These are phyloP conservation scores for Priocnemis perturbator DNA, from an alignment of 2,888 invertebrate genomes.

Conservation along the genomic window DNA sequence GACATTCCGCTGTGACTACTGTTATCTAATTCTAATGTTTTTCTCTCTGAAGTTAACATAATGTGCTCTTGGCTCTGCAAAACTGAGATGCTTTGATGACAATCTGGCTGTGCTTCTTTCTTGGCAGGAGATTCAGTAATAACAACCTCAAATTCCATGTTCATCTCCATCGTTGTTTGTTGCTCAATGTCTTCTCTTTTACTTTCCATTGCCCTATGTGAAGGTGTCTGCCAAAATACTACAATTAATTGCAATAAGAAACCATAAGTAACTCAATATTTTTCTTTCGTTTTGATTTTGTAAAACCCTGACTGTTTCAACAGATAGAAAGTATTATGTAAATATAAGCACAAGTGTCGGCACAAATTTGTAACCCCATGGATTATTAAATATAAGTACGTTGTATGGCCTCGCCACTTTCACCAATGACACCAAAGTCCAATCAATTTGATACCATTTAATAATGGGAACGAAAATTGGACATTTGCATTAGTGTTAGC, in stretches of 20 bases:
- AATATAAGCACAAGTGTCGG: constrained; percentile 36
- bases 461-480: constrained; percentile 71
- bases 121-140: constrained; percentile 13
- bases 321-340: constrained; percentile 27
- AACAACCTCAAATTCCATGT: neutral
- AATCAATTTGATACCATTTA: constrained; percentile 68
- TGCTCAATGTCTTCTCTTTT: constrained; percentile 31
- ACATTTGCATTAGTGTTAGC: constrained; percentile 75
- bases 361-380: constrained; percentile 41
- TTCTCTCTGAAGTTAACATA: neutral
- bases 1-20: constrained; percentile 29
- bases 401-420: constrained; percentile 72
- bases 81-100: constrained; percentile 8
- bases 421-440: constrained; percentile 74
- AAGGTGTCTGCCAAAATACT: constrained; percentile 49
- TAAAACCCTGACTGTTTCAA: constrained; percentile 19
- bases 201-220: constrained; percentile 39
- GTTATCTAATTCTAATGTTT: constrained; percentile 21
- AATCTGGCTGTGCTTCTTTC: constrained; percentile 7
- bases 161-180: neutral
- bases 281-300: constrained; percentile 17
- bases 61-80: neutral
- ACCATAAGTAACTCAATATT: neutral
- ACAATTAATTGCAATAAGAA: constrained; percentile 20
- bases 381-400: constrained; percentile 60